These are phyloP conservation scores for Sepioteuthis lessoniana DNA, from an alignment of 2,888 invertebrate species.

Conservation along the genomic window DNA sequence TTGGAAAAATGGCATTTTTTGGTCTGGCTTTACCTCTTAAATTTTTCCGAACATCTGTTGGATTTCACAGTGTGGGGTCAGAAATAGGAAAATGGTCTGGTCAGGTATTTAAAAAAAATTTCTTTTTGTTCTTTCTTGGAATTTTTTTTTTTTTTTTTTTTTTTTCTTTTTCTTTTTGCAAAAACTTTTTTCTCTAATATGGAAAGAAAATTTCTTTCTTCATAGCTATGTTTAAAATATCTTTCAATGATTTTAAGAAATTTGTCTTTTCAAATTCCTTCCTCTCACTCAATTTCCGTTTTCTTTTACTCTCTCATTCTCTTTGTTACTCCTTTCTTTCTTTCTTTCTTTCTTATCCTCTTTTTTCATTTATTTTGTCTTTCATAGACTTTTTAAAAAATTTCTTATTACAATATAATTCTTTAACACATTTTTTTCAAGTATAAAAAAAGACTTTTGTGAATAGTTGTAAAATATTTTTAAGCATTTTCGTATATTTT, in stretches of 20 bases:
- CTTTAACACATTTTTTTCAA: too few species aligned
- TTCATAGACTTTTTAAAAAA: neutral
- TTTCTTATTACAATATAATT: too few species aligned
- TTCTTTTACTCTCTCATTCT: neutral
- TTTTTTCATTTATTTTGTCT: neutral
- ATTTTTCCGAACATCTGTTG: neutral
- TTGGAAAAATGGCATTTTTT: conserved; percentile 9
- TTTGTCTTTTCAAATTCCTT: neutral
- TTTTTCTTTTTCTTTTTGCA: too few species aligned
- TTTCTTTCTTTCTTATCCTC: neutral
- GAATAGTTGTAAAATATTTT: too few species aligned
- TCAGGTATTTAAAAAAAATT: neutral
- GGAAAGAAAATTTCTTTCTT: too few species aligned
- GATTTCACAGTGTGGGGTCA: neutral
- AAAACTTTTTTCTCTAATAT: too few species aligned
- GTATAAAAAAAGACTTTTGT: too few species aligned
- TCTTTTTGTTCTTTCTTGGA: neutral
- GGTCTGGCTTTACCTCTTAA: neutral
- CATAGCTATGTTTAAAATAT: too few species aligned
- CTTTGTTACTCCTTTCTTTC: neutral
- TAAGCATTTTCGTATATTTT: too few species aligned
- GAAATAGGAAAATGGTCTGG: neutral
- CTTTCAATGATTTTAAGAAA: too few species aligned
- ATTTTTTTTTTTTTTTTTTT: too few species aligned
- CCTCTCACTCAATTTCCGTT: neutral